These are phyloP conservation scores for Strigops habroptila DNA, from an alignment of 2,113 vertebrate species.

Conservation along the genomic window DNA sequence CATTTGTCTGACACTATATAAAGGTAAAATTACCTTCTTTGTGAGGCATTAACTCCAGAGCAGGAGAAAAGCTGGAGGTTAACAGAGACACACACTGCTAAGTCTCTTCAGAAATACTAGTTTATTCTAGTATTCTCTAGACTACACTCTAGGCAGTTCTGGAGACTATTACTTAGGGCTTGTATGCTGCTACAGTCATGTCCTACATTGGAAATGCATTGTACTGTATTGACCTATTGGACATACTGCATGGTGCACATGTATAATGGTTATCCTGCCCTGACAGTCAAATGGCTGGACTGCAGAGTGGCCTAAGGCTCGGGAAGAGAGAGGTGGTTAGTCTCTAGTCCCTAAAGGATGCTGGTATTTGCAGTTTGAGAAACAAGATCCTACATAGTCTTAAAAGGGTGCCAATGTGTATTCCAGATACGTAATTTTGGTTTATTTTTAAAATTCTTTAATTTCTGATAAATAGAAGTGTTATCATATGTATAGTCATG, in stretches of 20 bases:
- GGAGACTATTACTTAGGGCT: not conserved
- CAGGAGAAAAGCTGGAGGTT: not conserved
- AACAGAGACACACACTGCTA: not conserved
- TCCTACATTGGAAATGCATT: rapidly evolving
- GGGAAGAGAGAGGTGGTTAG: not conserved
- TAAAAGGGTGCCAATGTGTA: not conserved
- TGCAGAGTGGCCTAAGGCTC: not conserved
- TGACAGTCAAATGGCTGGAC: not conserved
- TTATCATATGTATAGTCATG: not conserved
- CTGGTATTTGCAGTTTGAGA: not conserved
- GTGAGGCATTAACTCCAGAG: not conserved
- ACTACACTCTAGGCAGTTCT: not conserved
- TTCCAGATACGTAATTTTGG: not conserved
- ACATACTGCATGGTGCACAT: rapidly evolving
- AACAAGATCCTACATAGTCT: not conserved
- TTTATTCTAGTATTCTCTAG: not conserved
- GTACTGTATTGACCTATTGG: not conserved
- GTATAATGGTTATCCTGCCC: not conserved
- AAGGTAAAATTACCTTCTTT: not conserved
- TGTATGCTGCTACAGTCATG: not conserved
- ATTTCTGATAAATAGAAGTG: not conserved
- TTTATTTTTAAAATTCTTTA: not conserved
- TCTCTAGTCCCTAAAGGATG: not conserved
- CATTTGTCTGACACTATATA: not conserved
- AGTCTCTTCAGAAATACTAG: not conserved